Conservation (phyloP, 2,113 vertebrate species). For the Calonectris borealis region DNA sequence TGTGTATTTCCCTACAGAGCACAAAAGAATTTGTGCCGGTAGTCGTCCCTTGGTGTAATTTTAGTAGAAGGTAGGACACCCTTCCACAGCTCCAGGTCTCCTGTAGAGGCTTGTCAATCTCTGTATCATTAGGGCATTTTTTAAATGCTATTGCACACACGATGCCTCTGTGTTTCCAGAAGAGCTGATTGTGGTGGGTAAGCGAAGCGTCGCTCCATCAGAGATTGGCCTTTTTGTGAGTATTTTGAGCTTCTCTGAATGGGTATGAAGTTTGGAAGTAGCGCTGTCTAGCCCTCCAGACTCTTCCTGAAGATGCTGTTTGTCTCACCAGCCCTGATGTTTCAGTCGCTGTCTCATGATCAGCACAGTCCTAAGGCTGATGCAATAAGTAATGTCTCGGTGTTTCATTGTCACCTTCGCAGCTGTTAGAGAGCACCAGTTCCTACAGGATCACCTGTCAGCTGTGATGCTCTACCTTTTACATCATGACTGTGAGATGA, state of each 20-base stretch:
- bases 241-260: neutral
- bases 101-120: neutral
- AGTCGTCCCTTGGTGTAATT: neutral
- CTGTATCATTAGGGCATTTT: neutral
- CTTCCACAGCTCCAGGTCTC: neutral
- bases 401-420: conserved; percentile 32
- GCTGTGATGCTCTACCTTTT: conserved; percentile 11
- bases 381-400: neutral
- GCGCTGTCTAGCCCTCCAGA: neutral
- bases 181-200: neutral
- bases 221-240: neutral
- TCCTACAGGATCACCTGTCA: conserved; percentile 28
- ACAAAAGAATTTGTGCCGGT: neutral
- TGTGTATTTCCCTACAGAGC: neutral
- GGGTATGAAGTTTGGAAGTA: neutral
- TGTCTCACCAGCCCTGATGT: neutral
- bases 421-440: conserved; percentile 12
- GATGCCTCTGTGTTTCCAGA: neutral
- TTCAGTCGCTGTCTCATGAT: neutral
- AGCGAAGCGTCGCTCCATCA: neutral
- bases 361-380: neutral
- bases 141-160: fast-evolving
- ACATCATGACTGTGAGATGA: neutral
- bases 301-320: neutral
- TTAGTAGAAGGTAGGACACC: neutral